Evolutionary conservation across 2,888 invertebrate species (phyloP).

Genomic region (Lomographa bimaculata): DNA sequence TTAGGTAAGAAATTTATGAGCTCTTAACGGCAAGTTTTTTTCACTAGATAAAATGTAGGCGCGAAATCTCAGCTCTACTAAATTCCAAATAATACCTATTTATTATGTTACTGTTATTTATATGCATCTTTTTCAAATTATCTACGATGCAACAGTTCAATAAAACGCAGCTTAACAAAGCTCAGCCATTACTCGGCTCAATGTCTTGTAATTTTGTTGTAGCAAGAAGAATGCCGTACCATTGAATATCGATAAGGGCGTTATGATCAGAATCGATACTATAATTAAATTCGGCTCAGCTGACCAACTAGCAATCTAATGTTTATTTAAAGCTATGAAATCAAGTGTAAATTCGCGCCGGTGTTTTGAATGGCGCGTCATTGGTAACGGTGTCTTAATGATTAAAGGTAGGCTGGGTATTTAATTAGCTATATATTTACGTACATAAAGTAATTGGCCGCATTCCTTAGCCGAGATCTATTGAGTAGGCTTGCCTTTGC

Average conservation of each 20-base stretch:
- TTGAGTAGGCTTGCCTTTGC: no score
- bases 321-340: constrained; percentile 36
- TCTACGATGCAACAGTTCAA: no score
- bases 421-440: background rate
- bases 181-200: constrained; percentile 41
- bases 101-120: no score
- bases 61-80: no score
- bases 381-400: constrained; percentile 1
- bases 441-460: no score
- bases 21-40: no score
- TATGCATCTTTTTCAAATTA: no score
- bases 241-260: constrained; percentile 33
- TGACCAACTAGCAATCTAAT: constrained; percentile 29
- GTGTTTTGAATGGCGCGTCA: constrained; percentile 1
- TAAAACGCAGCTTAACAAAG: constrained; percentile 3
- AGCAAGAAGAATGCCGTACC: constrained; percentile 41
- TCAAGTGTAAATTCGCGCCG: constrained; percentile 14
- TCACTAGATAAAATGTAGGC: no score
- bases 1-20: no score
- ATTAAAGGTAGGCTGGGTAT: background rate
- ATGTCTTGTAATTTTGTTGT: constrained; percentile 53
- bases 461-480: no score
- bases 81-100: no score
- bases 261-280: constrained; percentile 19
- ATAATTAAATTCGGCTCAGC: constrained; percentile 24